These are phyloP conservation scores for Ceratosolen solmsi DNA, from an alignment of 1,140 invertebrate species.

Conservation along the genomic window DNA sequence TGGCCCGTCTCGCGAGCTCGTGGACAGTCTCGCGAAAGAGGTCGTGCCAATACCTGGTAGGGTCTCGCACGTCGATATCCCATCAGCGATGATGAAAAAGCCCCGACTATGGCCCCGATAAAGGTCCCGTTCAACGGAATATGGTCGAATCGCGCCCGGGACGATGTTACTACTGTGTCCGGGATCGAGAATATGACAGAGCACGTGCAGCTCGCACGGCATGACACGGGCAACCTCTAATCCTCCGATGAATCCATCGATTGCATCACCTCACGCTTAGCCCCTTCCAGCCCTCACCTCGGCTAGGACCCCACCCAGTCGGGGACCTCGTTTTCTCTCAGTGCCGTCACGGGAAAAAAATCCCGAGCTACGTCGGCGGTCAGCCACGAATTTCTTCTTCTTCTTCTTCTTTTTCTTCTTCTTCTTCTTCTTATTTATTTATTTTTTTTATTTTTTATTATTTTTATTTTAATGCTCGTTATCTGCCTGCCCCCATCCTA, in stretches of 20 bases:
- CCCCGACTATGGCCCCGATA: not conserved
- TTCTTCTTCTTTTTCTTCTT: too few relatives aligned
- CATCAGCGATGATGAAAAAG: not conserved
- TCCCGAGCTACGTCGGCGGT: not conserved
- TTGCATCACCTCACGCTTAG: constrained; percentile 29
- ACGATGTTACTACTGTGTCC: too few relatives aligned
- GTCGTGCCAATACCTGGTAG: too few relatives aligned
- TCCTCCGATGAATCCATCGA: constrained; percentile 34
- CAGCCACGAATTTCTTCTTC: constrained; percentile 17
- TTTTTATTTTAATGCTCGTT: not conserved
- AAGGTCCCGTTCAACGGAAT: not conserved
- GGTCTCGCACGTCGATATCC: too few relatives aligned
- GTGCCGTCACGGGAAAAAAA: constrained; percentile 17
- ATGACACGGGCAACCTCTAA: constrained; percentile 3
- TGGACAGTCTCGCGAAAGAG: not conserved
- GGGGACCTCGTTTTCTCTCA: constrained; percentile 28
- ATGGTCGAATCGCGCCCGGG: not conserved
- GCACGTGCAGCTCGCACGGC: constrained; percentile 6
- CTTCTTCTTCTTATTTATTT: too few relatives aligned
- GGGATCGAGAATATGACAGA: not conserved
- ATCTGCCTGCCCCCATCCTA: not conserved
- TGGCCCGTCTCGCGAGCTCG: not conserved
- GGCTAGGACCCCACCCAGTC: constrained; percentile 29
- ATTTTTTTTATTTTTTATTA: too few relatives aligned
- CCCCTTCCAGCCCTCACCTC: not conserved